A percentile compares a stretch with the other conserved stretches of the same genome.
phyloP scores from a whole-genome alignment of 2,113 vertebrate genomes.

The Ammospiza caudacuta region DNA sequence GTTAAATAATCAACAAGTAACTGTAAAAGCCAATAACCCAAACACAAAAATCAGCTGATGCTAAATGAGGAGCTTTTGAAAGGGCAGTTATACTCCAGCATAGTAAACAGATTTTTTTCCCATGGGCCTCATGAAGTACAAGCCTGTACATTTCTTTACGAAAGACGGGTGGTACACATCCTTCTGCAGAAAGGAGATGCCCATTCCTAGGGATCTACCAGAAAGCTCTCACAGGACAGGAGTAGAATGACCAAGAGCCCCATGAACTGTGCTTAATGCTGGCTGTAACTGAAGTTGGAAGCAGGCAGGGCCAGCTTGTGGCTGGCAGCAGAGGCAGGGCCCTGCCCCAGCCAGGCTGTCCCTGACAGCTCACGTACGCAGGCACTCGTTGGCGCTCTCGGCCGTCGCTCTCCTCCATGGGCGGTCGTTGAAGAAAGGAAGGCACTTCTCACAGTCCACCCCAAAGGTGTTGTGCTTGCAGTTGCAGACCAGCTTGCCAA shows the following conservation, averaged over 20 bases:
- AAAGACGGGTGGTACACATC: background rate
- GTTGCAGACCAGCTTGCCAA: conserved; percentile 83
- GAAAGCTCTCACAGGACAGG: background rate
- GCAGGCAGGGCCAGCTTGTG: background rate
- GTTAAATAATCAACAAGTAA: background rate
- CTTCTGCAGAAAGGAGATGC: background rate
- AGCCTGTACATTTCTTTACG: background rate
- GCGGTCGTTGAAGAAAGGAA: conserved; percentile 93
- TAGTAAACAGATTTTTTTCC: background rate
- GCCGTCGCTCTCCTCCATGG: conserved; percentile 92
- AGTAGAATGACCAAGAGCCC: background rate
- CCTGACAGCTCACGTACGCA: conserved; percentile 77
- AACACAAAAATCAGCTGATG: background rate
- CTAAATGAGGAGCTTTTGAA: background rate
- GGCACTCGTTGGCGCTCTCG: conserved; percentile 88
- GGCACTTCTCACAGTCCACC: conserved; percentile 87
- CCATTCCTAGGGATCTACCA: background rate
- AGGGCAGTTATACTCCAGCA: background rate
- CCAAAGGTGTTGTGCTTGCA: conserved; percentile 95
- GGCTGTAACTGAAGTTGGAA: background rate
- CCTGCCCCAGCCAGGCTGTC: background rate
- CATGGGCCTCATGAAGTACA: background rate
- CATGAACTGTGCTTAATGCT: background rate
- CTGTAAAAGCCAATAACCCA: background rate
- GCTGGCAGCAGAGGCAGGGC: background rate